These are phyloP conservation scores for Pristionchus maxplancki DNA, from an alignment of 2,888 invertebrate genomes.

Conservation along the genomic window DNA sequence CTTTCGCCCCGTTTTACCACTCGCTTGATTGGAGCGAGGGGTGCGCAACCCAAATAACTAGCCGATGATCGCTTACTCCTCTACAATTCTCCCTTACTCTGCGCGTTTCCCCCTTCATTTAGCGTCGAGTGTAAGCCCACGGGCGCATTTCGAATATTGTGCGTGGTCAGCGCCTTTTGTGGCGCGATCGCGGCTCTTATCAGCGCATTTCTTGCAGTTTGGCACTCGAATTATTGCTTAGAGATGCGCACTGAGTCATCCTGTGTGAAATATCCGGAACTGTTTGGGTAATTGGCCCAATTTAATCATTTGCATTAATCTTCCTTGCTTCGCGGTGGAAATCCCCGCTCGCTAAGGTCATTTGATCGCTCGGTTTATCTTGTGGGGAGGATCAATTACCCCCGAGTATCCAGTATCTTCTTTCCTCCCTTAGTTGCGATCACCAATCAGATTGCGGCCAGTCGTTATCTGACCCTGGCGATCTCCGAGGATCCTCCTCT, in stretches of 20 bases:
- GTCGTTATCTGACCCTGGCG: not conserved
- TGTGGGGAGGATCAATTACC: not conserved
- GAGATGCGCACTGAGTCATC: not conserved
- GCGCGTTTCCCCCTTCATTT: not conserved
- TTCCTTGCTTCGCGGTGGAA: too few relatives aligned
- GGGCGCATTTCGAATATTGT: not conserved
- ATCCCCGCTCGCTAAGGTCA: too few relatives aligned
- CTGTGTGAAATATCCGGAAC: not conserved
- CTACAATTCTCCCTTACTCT: not conserved
- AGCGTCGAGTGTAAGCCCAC: not conserved
- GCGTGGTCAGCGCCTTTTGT: not conserved
- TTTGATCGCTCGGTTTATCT: not conserved
- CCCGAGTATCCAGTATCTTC: not conserved
- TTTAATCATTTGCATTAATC: too few relatives aligned
- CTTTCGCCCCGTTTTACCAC: not conserved
- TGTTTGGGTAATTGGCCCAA: too few relatives aligned
- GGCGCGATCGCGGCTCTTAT: not conserved
- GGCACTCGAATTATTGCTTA: not conserved
- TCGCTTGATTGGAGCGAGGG: not conserved
- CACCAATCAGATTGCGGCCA: conserved; percentile 1
- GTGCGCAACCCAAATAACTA: conserved; percentile 36
- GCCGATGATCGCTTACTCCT: not conserved
- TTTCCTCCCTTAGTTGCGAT: not conserved
- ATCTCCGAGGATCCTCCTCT: not conserved
- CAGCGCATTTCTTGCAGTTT: conserved; percentile 21